These are phyloP conservation scores for Protaetia brevitarsis DNA, from an alignment of 1,140 invertebrate species.

Conservation along the genomic window DNA sequence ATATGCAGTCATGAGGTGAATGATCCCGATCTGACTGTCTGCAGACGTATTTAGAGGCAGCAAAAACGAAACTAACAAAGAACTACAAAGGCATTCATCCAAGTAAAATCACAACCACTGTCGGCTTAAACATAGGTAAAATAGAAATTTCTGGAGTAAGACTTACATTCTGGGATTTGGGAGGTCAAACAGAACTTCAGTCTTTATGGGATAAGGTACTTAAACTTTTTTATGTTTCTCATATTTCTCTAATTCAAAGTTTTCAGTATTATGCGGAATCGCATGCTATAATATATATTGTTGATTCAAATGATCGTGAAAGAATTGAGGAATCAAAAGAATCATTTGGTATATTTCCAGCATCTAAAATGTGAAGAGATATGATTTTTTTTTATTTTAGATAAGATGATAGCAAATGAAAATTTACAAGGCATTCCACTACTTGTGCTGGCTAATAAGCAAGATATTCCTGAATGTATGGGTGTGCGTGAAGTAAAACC, in stretches of 20 bases:
- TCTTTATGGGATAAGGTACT: slow-evolving; percentile 96
- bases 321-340: slow-evolving; percentile 93
- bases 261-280: slow-evolving; percentile 96
- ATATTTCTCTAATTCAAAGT: slow-evolving; percentile 9
- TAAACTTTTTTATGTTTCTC: background rate
- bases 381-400: slow-evolving; percentile 54
- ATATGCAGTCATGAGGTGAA: slow-evolving; percentile 1
- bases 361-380: background rate
- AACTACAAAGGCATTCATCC: slow-evolving; percentile 93
- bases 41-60: slow-evolving; percentile 95
- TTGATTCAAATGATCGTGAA: slow-evolving; percentile 94
- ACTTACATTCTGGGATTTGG: slow-evolving; percentile 98
- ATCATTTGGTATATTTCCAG: slow-evolving; percentile 76
- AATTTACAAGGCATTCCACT: slow-evolving; percentile 84
- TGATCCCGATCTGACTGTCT: slow-evolving; percentile 39
- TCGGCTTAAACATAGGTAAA: slow-evolving; percentile 97
- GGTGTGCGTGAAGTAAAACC: slow-evolving; percentile 91
- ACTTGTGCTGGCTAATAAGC: slow-evolving; percentile 93
- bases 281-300: slow-evolving; percentile 97
- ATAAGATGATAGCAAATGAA: slow-evolving; percentile 93
- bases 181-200: slow-evolving; percentile 97
- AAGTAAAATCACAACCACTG: slow-evolving; percentile 94
- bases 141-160: slow-evolving; percentile 87
- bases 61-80: slow-evolving; percentile 94
- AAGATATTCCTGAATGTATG: slow-evolving; percentile 94